A percentile compares a stretch with the other conserved stretches of the same genome.
These are phyloP conservation scores for Merops nubicus DNA, from an alignment of 2,113 vertebrate genomes.

Conservation along the genomic window DNA sequence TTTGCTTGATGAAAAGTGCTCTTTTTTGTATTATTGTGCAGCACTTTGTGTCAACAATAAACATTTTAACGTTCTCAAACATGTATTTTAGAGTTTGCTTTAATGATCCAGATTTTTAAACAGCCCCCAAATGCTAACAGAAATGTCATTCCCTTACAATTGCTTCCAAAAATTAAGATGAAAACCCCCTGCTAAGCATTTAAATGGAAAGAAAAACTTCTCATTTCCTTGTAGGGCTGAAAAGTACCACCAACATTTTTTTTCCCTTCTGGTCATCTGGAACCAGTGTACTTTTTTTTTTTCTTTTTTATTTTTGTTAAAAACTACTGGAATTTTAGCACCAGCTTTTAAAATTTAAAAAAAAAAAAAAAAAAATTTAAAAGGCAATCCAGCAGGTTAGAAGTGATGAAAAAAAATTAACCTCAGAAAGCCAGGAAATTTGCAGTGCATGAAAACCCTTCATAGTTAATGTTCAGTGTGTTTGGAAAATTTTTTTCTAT, in stretches of 20 bases:
- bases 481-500: not conserved
- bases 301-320: not conserved
- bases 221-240: not conserved
- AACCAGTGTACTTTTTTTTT: not conserved
- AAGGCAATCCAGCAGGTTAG: not conserved
- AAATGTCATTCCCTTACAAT: not conserved
- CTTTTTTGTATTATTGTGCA: not conserved
- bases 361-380: not conserved
- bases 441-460: not conserved
- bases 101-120: not conserved
- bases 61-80: not conserved
- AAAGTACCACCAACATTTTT: slow-evolving; percentile 1
- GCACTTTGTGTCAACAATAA: not conserved
- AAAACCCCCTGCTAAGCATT: not conserved
- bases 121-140: not conserved
- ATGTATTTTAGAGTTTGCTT: not conserved
- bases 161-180: not conserved
- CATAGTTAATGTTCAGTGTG: not conserved
- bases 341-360: not conserved
- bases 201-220: not conserved
- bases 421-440: not conserved
- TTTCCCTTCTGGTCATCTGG: not conserved
- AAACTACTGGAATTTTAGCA: not conserved
- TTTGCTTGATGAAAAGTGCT: not conserved
- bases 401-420: not conserved